A percentile compares a stretch with the other conserved stretches of the same genome.
phyloP scores from a whole-genome alignment of 2,113 vertebrate genomes.

The Peromyscus leucopus region DNA sequence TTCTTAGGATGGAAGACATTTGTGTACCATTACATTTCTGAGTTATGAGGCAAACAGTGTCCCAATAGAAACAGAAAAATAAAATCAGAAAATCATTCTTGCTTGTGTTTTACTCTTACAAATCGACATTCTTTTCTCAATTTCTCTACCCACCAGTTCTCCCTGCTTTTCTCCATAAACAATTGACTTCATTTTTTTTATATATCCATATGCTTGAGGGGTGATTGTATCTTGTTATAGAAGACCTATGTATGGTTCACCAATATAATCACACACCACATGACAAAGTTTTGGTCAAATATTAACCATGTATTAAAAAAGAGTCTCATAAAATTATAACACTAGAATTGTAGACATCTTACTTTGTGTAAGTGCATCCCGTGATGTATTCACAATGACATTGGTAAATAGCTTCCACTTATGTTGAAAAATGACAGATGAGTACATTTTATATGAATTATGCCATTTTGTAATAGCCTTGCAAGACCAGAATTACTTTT shows the following conservation, averaged over 20 bases:
- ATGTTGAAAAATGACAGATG: neutral
- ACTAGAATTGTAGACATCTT: neutral
- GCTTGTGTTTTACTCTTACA: conserved; percentile 34
- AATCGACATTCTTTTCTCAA: neutral
- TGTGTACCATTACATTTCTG: neutral
- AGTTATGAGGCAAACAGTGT: neutral
- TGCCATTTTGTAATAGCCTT: conserved; percentile 10
- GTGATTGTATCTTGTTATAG: neutral
- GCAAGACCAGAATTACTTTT: neutral
- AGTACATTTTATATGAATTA: neutral
- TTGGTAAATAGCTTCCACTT: neutral
- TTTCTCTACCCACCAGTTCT: conserved; percentile 16
- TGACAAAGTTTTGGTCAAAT: neutral
- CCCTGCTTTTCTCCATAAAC: neutral
- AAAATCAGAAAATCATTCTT: neutral
- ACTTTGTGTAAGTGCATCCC: neutral
- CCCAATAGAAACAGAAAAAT: conserved; percentile 39
- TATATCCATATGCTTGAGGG: neutral
- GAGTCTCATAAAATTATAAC: neutral
- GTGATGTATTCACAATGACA: neutral
- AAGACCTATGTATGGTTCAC: neutral
- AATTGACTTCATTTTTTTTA: conserved; percentile 5
- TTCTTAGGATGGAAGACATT: neutral
- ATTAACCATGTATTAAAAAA: neutral
- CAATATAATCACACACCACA: neutral